A percentile compares a stretch with the other conserved stretches of the same genome.
phyloP scores from a whole-genome alignment of 2,113 vertebrate genomes.

The Orycteropus afer region DNA sequence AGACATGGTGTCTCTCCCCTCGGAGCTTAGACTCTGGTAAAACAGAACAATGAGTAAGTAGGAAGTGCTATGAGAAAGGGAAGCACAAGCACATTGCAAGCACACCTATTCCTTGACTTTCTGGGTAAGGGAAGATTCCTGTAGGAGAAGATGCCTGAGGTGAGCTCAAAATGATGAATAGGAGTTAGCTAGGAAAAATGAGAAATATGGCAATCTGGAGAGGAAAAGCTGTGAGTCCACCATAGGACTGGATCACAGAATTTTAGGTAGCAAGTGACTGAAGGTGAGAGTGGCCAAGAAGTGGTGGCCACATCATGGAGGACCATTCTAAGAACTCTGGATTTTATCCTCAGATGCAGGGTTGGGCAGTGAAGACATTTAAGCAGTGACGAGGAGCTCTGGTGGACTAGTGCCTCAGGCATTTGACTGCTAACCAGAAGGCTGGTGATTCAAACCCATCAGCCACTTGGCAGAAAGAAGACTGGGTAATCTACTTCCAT shows the following conservation, averaged over 20 bases:
- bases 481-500: no score
- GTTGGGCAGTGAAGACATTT: not conserved
- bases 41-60: not conserved
- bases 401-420: no score
- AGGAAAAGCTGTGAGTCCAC: no score
- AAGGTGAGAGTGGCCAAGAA: not conserved
- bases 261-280: not conserved
- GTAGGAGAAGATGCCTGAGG: not conserved
- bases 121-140: not conserved
- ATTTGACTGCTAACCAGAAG: no score
- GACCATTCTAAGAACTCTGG: not conserved
- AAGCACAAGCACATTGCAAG: no score
- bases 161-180: not conserved
- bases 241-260: not conserved
- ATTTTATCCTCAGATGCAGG: not conserved
- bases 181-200: not conserved
- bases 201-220: fast-evolving
- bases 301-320: not conserved
- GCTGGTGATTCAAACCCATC: no score
- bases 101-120: not conserved
- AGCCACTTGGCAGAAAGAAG: no score
- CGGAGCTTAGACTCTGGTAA: no score
- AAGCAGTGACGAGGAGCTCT: not conserved
- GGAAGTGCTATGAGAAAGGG: not conserved
- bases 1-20: not conserved